Conservation (phyloP, 2,113 vertebrate species). For the Solea senegalensis region DNA sequence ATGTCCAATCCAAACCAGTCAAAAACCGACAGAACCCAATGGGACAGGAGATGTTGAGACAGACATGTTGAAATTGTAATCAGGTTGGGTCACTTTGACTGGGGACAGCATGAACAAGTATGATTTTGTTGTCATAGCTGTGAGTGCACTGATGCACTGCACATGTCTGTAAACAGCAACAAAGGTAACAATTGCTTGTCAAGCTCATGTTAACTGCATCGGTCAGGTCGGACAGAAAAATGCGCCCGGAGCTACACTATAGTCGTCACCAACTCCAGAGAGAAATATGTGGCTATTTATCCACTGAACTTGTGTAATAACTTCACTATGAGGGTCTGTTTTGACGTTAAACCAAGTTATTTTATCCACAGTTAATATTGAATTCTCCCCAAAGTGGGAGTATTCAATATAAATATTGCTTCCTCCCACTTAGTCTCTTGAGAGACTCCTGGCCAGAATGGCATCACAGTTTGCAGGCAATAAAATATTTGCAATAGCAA, state of each 20-base stretch:
- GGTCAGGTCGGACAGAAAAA: not conserved
- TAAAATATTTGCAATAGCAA: conserved; percentile 3
- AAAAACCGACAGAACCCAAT: too few relatives aligned
- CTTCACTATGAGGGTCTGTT: not conserved
- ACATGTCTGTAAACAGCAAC: too few relatives aligned
- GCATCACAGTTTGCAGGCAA: conserved; percentile 1
- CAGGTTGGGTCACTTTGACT: too few relatives aligned
- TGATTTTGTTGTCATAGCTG: too few relatives aligned
- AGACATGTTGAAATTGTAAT: too few relatives aligned
- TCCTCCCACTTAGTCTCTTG: conserved; percentile 18
- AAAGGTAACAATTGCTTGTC: too few relatives aligned
- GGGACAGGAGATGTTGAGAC: too few relatives aligned
- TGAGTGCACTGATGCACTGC: too few relatives aligned
- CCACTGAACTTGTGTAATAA: not conserved
- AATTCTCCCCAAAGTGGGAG: conserved; percentile 4
- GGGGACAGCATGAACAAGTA: too few relatives aligned
- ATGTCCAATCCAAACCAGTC: too few relatives aligned
- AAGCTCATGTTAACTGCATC: too few relatives aligned
- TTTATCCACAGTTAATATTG: conserved; percentile 14
- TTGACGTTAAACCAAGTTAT: not conserved
- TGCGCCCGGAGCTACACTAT: not conserved
- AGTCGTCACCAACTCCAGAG: not conserved
- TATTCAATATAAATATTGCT: not conserved
- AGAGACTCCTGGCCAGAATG: conserved; percentile 3
- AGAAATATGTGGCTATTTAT: not conserved